Evolutionary conservation across 2,797 vertebrate genomes (phyloP), one percentile per base, ranked within the genome.

Genomic region (Rhinichthys osculus): DNA sequence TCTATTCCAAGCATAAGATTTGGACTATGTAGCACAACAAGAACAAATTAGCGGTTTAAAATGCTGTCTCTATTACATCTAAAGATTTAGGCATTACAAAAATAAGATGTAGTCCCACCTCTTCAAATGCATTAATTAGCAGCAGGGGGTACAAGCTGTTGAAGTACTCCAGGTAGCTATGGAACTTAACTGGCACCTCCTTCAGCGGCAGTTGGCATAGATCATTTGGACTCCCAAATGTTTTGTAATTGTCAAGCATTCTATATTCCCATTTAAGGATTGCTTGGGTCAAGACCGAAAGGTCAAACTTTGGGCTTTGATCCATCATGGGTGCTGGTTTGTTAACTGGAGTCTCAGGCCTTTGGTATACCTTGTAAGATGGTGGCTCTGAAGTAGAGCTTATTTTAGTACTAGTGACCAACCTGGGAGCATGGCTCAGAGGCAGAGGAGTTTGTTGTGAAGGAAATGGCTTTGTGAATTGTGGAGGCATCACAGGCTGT

Each of bases 121-220:
- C 95, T 93, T 97, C 96, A 91, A 97, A 97, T 19, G 95, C 92
- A 35, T 97, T 97, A 73, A 96, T 74, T 69, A 97, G 90, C 92
- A 96, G 90, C 92, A 97, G 90, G 30, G 96, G 96, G 74, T 96
- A 96, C 86, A 97, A 95, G 0, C 93, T 93, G 33, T 85, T 79
- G 84, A 96, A 96, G 82, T 97, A 97, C 8, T 97, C 96, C 0
- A 91, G 78, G 62, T 92, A 95, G 38, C 89, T 90, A 47, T 90
- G 89, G 90, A 97, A 97, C 0, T 4, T 90, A 33, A 93, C 77
- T 1, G 96, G 96, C 57, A 97, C 96, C 27, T 91, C 3, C 59
- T 91, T 92, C n/a, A 93, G 88, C 0, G 96, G 44, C 2, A 94
- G 88, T 0, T 93, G 91, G 42, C 93, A 93, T 23, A 97, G 94